Evolutionary conservation across 2,888 invertebrate species (phyloP), one percentile per base, ranked within the genome.

Genomic region (Dioctria rufipes): DNA sequence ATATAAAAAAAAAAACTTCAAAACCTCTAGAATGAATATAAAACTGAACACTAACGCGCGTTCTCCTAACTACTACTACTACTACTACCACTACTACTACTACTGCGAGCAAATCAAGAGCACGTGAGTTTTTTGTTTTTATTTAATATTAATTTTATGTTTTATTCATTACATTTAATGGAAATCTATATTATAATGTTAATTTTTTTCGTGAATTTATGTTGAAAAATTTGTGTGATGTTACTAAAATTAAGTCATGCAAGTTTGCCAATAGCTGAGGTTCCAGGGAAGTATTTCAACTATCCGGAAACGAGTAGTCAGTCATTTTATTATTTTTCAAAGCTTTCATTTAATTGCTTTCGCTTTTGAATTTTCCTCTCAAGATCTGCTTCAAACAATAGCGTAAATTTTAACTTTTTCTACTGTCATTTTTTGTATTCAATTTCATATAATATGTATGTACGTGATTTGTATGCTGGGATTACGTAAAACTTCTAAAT

Each of bases 81-180:
- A 77, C 25, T 25, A 25, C 25, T 25, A 25, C 25, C 2, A 25
- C 25, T 25, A 25, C 25, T 25, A 25, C 25, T 25, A 25, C 82
- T 82, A 83, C 81, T 84, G 83, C 83, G 83, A 84, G 83, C 84
- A 84, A 83, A 80, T 80, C 81, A 83, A 25, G 42, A 83, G 84
- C 85, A 84, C 84, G 85, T 84, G 84, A 85, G 85, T 85, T 84
- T 83, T 83, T 84, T 85, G 82, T 84, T 84, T 84, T 84, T 84
- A 83, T 83, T 83, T 83, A 82, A 82, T 84, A 83, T 85, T 84
- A 80, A 83, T 83, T 78, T 83, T 82, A 78, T 81, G 80, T 84
- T 83, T 81, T 81, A 75, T 81, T 81, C 80, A 83, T 83, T 81
- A 80, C 82, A 82, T 79, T 81, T 61, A 8, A 61, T 39, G 39